Evolutionary conservation across 92 coral and sea anemone genomes (phyloP).

Genomic region (Parazoanthus atlanticus): DNA sequence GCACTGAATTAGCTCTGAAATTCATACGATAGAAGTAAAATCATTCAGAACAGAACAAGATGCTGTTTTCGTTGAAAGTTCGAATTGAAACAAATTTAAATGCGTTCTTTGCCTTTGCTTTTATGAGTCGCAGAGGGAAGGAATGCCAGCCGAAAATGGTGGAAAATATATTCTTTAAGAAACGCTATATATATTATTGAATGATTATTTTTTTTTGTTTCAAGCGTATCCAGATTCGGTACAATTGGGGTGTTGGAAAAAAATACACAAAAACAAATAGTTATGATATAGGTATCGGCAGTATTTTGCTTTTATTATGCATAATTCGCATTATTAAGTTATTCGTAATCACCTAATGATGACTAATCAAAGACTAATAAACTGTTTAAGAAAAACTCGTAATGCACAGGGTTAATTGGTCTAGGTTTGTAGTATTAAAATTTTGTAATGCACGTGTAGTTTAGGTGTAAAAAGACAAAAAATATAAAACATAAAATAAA

Average conservation of each 20-base stretch:
- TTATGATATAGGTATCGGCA: not conserved
- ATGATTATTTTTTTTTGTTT: slow-evolving; percentile 27
- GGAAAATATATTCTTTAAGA: slow-evolving; percentile 5
- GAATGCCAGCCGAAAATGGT: not conserved
- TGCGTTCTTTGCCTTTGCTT: not conserved
- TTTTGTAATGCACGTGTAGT: slow-evolving; percentile 39
- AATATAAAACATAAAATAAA: slow-evolving; percentile 60
- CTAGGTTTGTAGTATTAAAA: slow-evolving; percentile 14
- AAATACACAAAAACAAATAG: not conserved
- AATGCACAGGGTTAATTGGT: not conserved
- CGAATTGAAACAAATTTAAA: not conserved
- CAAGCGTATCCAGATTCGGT: not conserved
- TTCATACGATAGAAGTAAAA: not conserved
- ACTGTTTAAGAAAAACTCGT: not conserved
- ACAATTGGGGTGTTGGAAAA: slow-evolving; percentile 23
- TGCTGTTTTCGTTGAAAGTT: slow-evolving; percentile 1
- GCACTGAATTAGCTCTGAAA: not conserved
- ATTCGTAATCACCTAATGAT: not conserved
- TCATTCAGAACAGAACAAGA: not conserved
- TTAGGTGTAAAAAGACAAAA: slow-evolving; percentile 63
- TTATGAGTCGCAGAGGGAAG: not conserved
- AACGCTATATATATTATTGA: not conserved
- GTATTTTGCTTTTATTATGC: not conserved
- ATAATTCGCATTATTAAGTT: slow-evolving; percentile 15
- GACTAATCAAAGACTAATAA: not conserved